Evolutionary conservation across 2,113 vertebrate genomes (phyloP).

Genomic region (Nerophis lumbriciformis): DNA sequence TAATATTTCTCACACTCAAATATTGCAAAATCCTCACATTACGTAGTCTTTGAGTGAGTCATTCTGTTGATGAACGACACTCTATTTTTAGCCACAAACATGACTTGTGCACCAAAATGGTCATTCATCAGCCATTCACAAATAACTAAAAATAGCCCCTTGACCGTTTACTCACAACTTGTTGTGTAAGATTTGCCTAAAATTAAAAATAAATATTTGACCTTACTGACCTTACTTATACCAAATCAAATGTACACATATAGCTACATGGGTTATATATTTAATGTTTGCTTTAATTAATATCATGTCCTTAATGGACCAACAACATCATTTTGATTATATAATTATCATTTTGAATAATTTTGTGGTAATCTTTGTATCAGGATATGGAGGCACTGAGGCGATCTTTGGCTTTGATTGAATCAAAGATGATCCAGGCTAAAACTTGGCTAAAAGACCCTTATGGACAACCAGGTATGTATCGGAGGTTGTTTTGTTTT

Average conservation of each 20-base stretch:
- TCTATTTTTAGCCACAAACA: not conserved
- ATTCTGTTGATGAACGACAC: not conserved
- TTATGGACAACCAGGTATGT: slow-evolving; percentile 89
- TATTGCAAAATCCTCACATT: not conserved
- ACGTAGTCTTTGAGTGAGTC: not conserved
- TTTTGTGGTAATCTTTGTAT: not conserved
- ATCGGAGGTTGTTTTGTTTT: slow-evolving; percentile 15
- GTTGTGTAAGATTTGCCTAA: not conserved
- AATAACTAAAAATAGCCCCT: not conserved
- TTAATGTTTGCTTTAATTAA: not conserved
- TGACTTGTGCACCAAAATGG: not conserved
- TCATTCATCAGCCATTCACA: not conserved
- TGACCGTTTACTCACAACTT: not conserved
- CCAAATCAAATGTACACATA: not conserved
- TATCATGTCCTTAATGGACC: not conserved
- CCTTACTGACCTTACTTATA: not conserved
- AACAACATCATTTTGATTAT: not conserved
- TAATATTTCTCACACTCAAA: not conserved
- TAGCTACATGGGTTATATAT: not conserved
- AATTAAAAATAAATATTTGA: not conserved
- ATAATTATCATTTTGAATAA: not conserved
- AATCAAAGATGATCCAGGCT: slow-evolving; percentile 91
- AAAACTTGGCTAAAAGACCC: slow-evolving; percentile 95
- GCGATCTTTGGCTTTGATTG: slow-evolving; percentile 89
- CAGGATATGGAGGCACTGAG: slow-evolving; percentile 98